Base-by-base conservation (phyloP, 2,797 vertebrate species). In the Limosa lapponica region DNA sequence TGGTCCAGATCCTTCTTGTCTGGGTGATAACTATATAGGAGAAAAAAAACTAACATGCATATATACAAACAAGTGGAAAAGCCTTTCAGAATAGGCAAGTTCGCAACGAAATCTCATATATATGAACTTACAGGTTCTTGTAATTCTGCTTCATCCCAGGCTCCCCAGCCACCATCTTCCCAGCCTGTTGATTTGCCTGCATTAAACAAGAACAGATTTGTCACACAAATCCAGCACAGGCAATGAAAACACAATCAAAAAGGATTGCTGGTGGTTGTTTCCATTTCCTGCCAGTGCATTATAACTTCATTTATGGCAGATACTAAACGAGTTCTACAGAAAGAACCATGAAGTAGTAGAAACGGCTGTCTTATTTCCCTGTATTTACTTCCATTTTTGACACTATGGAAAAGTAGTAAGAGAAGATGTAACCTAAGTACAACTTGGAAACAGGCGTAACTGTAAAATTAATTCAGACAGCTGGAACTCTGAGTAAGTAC, bases 161-260 rank as follows among this genome's bases (percentile, higher is more conserved):
- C 97, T 94, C 99, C 99, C 99, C 99, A 99, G 87, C 98, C 98
- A 82, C 99, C 98, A 66, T 99, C 98, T 90, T 99, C 99, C 99
- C 99, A 99, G 62, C 97, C 98, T 69, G 99, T 72, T 78, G 99
- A 98, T 97, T 99, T 99, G 91, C 99, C 99, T 99, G 82, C 23
- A 89, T 66, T 52, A 88, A 95, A 57, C 17, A 46, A 93, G 65
- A 54, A 94, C 93, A 95, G 16, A 58, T 22, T 48, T 44, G 61
- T 94, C 44, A 94, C 19, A 36, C 22, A 7, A 69, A 69, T 61
- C 64, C 4, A 74, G 34, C 20, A 66, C 0, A 72, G 32, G 30
- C 66, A 92, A 64, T 0, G 5, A 55, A 90, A 80, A 48, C 17
- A n/a, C n/a, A 67, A 62, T 22, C 17, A 48, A 41, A 87, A 83